These are phyloP conservation scores for Schizotus pectinicornis DNA, from an alignment of 2,888 invertebrate genomes.

Conservation along the genomic window DNA sequence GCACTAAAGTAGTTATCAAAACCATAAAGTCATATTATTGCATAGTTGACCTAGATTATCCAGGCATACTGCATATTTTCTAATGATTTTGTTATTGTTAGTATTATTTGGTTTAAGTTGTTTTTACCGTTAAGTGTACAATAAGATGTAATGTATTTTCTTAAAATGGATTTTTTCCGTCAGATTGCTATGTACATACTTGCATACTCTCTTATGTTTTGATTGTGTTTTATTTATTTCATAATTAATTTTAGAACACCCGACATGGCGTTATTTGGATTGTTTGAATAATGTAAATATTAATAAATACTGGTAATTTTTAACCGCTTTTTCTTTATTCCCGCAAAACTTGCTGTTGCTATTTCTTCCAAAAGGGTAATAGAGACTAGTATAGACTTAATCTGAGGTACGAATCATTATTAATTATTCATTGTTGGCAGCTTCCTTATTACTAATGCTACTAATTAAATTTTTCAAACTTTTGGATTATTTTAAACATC, in stretches of 20 bases:
- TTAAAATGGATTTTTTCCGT: slow-evolving; percentile 32
- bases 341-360: slow-evolving; percentile 30
- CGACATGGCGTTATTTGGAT: slow-evolving; percentile 40
- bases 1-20: slow-evolving; percentile 19
- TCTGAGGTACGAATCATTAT: too few species aligned
- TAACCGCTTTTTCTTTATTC: slow-evolving; percentile 14
- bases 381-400: too few species aligned
- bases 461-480: not conserved
- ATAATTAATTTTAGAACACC: slow-evolving; percentile 24
- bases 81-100: slow-evolving; percentile 30
- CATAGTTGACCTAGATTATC: slow-evolving; percentile 24
- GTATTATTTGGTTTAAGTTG: slow-evolving; percentile 28
- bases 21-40: slow-evolving; percentile 12
- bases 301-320: slow-evolving; percentile 38
- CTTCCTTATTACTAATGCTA: slow-evolving; percentile 33
- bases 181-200: slow-evolving; percentile 33
- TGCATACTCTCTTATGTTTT: slow-evolving; percentile 35
- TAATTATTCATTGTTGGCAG: slow-evolving; percentile 32
- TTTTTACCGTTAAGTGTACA: not conserved
- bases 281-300: slow-evolving; percentile 46
- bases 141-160: slow-evolving; percentile 16
- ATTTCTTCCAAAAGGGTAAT: slow-evolving; percentile 32
- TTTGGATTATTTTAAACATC: too few species aligned
- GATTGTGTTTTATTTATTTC: slow-evolving; percentile 42
- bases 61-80: slow-evolving; percentile 15